Evolutionary conservation across 2,888 invertebrate genomes (phyloP).

Genomic region (Frankliniella intonsa): DNA sequence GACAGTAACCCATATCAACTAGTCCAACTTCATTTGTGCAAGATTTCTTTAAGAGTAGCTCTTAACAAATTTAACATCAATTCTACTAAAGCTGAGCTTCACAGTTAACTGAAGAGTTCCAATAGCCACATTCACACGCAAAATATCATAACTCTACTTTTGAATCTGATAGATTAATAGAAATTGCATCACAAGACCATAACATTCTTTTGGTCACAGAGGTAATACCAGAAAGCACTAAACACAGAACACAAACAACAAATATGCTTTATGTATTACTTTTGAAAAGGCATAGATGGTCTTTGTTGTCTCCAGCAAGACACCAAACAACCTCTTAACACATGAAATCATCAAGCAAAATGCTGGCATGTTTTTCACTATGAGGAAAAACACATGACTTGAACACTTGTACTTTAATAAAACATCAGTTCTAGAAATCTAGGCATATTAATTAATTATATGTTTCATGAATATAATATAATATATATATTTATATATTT

Average conservation of each 20-base stretch:
- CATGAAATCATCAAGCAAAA: constrained; percentile 24
- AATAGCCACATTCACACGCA: constrained; percentile 26
- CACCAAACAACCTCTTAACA: background rate
- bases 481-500: constrained; percentile 17
- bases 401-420: constrained; percentile 27
- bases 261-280: constrained; percentile 25
- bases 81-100: constrained; percentile 26
- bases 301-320: background rate
- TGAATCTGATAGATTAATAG: constrained; percentile 17
- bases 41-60: constrained; percentile 21
- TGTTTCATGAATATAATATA: constrained; percentile 25
- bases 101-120: constrained; percentile 16
- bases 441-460: constrained; percentile 25
- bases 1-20: constrained; percentile 22
- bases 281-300: constrained; percentile 23
- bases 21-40: constrained; percentile 17
- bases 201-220: constrained; percentile 21
- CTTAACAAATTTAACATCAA: constrained; percentile 21
- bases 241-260: constrained; percentile 25
- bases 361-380: constrained; percentile 26
- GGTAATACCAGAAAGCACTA: constrained; percentile 26
- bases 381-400: constrained; percentile 30
- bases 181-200: constrained; percentile 26
- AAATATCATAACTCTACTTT: constrained; percentile 25
- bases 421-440: constrained; percentile 25